phyloP scores from a whole-genome alignment of 2,797 vertebrate species.

The Rousettus madagascariensis region DNA sequence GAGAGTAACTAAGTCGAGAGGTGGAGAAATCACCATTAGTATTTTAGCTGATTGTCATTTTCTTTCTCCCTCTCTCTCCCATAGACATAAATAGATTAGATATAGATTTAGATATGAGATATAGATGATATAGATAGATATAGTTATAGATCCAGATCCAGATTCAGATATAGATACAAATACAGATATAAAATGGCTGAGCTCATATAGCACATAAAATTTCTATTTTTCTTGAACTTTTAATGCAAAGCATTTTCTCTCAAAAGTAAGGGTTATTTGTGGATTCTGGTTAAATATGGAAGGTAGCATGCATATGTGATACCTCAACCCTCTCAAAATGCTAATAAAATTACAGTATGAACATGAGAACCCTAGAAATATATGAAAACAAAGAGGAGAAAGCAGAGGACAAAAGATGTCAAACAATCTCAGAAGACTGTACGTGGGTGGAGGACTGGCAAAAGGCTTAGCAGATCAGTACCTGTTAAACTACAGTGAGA shows the following conservation, averaged over 20 bases:
- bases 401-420: slow-evolving; percentile 20
- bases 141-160: background rate
- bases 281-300: slow-evolving; percentile 48
- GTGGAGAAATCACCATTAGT: background rate
- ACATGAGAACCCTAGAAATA: background rate
- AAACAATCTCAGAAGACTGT: background rate
- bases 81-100: background rate
- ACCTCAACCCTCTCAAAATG: slow-evolving; percentile 22
- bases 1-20: background rate
- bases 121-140: background rate
- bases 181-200: background rate
- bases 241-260: slow-evolving; percentile 34
- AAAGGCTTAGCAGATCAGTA: background rate
- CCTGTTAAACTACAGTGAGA: background rate
- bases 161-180: background rate
- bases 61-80: background rate
- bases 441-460: background rate
- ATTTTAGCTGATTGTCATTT: background rate
- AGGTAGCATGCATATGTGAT: background rate
- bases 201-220: background rate
- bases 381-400: background rate
- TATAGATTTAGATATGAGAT: background rate
- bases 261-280: slow-evolving; percentile 22
- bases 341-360: slow-evolving; percentile 11
- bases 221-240: background rate